A percentile compares a stretch with the other conserved stretches of the same genome.
Conservation (phyloP, 2,888 invertebrate species). For the Hermodice carunculata region DNA sequence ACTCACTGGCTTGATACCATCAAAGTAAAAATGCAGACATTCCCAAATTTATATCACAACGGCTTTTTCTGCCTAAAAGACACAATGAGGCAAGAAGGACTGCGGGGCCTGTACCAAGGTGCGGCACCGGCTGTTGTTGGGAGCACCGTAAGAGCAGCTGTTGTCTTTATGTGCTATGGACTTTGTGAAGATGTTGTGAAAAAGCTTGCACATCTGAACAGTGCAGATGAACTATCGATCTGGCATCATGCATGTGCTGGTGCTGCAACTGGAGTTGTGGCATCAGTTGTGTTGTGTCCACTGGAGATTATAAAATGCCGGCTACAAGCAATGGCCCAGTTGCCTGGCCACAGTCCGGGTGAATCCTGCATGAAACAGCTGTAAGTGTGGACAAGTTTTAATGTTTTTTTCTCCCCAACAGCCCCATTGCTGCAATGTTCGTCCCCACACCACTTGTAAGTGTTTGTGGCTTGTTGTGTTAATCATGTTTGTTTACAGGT, state of each 20-base stretch:
- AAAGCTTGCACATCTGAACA: background rate
- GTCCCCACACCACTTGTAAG: too few species aligned
- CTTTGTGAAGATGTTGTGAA: slow-evolving; percentile 30
- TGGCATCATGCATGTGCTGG: slow-evolving; percentile 33
- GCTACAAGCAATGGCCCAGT: slow-evolving; percentile 28
- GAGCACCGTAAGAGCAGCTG: slow-evolving; percentile 17
- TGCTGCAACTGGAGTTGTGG: slow-evolving; percentile 34
- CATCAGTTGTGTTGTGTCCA: slow-evolving; percentile 36
- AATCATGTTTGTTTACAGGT: too few species aligned
- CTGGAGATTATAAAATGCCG: slow-evolving; percentile 38
- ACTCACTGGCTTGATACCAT: slow-evolving; percentile 42
- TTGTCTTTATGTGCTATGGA: slow-evolving; percentile 37
- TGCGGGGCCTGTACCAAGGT: slow-evolving; percentile 37
- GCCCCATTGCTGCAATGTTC: too few species aligned
- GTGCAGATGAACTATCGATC: slow-evolving; percentile 20
- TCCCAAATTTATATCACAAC: slow-evolving; percentile 22
- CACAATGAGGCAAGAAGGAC: slow-evolving; percentile 31
- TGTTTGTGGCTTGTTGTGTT: too few species aligned
- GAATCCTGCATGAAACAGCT: too few species aligned
- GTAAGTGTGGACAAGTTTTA: too few species aligned
- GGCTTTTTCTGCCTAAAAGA: slow-evolving; percentile 19
- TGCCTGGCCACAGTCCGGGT: background rate
- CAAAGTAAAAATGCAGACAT: slow-evolving; percentile 41
- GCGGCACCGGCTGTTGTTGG: slow-evolving; percentile 36
- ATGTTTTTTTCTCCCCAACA: too few species aligned